A percentile compares a stretch with the other conserved stretches of the same genome.
phyloP scores from a whole-genome alignment of 2,888 invertebrate species.

The Nomada goodeniana region DNA sequence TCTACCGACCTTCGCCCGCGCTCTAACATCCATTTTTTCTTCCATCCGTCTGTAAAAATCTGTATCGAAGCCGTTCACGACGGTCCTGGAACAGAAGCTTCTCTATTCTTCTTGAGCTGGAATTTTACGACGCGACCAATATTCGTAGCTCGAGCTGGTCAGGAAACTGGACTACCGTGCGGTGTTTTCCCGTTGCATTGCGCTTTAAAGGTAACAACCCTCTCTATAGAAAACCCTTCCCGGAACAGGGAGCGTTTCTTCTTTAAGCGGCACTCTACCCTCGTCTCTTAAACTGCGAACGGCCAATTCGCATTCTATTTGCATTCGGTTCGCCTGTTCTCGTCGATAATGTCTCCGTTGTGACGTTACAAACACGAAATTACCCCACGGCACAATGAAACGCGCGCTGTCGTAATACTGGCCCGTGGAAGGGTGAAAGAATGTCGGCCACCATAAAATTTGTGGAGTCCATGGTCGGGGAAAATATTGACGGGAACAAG shows the following conservation, averaged over 20 bases:
- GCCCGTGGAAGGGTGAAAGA: background rate
- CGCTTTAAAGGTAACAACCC: constrained; percentile 51
- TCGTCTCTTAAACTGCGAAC: constrained; percentile 33
- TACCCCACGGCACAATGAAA: background rate
- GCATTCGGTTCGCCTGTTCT: constrained; percentile 18
- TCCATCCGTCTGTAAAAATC: background rate
- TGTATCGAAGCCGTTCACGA: background rate
- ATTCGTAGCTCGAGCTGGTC: constrained; percentile 42
- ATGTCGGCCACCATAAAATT: constrained; percentile 41
- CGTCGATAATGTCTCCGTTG: constrained; percentile 30
- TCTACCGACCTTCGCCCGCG: background rate
- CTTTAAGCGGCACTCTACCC: constrained; percentile 48
- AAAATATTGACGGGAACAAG: constrained; percentile 4
- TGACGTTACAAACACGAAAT: constrained; percentile 13
- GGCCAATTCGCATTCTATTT: constrained; percentile 53
- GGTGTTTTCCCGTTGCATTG: constrained; percentile 51
- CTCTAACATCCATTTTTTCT: background rate
- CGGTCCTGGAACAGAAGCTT: constrained; percentile 6
- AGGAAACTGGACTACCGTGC: constrained; percentile 69
- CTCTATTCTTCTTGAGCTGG: constrained; percentile 25
- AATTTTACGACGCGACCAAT: constrained; percentile 58
- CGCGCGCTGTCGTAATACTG: background rate
- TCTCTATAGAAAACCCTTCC: constrained; percentile 38
- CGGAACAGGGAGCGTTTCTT: constrained; percentile 48
- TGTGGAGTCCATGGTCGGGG: constrained; percentile 12